Evolutionary conservation across 2,888 invertebrate species (phyloP), one percentile per base, ranked within the genome.

Genomic region (Pristionchus fissidentatus): DNA sequence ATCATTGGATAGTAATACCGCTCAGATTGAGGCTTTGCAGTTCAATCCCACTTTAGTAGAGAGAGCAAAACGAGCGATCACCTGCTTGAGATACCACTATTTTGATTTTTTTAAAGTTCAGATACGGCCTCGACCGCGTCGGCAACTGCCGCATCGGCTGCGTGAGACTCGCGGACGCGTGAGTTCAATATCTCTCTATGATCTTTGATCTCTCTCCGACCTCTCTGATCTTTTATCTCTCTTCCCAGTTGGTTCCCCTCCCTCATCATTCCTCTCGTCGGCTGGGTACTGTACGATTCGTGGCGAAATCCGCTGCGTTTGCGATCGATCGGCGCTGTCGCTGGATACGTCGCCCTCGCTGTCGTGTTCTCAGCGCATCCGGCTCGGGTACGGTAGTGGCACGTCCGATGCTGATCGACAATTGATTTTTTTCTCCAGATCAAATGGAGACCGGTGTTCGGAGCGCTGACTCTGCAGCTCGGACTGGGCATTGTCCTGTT

Each of bases 381-480:
- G 3, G 41, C 70, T 13, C 22, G 70, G 41, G 70, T 70, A 70
- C 41, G 41, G 41, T 70, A 70, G 10, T 7, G n/a, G 3, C n/a
- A n/a, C n/a, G n/a, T 5, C 15, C 7, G 5, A n/a, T n/a, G n/a
- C n/a, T n/a, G 5, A 38, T 70, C 41, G 13, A 35, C 10, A 43
- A 26, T 26, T 70, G 41, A 43, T 26, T 26, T 43, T 13, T 55
- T 4, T 41, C 1, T 43, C 2, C 41, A 70, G 70, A 70, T 70
- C 70, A 70, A 70, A 26, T 70, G 70, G 70, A 70, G 43, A 41
- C 70, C 70, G n/a, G 70, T 70, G 8, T 70, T 70, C 43, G 70
- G 70, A 22, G 70, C 70, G n/a, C 43, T 70, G n/a, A 70, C 70
- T n/a, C 41, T 70, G 43, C 70, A 70, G 70, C 43, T 70, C 7